These are phyloP conservation scores for Limanda limanda DNA, from an alignment of 2,113 vertebrate species.

Conservation along the genomic window DNA sequence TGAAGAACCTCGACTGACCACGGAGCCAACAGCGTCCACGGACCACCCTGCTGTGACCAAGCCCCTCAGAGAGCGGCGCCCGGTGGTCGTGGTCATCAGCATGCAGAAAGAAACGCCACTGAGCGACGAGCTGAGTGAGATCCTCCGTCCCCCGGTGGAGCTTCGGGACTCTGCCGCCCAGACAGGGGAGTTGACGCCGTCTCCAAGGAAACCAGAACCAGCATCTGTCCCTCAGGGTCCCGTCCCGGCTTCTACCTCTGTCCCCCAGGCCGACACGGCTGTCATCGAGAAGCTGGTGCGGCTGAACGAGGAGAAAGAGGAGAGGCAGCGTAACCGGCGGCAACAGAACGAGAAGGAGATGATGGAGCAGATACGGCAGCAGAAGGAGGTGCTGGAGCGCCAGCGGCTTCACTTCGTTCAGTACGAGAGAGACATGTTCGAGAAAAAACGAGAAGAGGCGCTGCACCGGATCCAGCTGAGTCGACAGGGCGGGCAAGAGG, in stretches of 20 bases:
- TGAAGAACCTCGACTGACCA: conserved; percentile 31
- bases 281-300: conserved; percentile 89
- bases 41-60: conserved; percentile 35
- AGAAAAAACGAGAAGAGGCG: conserved; percentile 84
- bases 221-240: neutral
- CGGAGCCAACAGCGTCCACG: conserved; percentile 6
- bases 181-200: conserved; percentile 40
- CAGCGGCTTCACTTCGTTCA: conserved; percentile 87
- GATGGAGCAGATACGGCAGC: conserved; percentile 96
- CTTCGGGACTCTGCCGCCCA: conserved; percentile 64
- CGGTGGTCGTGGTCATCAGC: conserved; percentile 84
- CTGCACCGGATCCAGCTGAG: conserved; percentile 84
- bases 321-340: conserved; percentile 89
- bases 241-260: conserved; percentile 22
- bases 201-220: conserved; percentile 23
- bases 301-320: conserved; percentile 91
- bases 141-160: conserved; percentile 44
- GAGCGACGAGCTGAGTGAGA: conserved; percentile 38
- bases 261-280: conserved; percentile 45
- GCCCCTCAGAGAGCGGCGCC: conserved; percentile 63
- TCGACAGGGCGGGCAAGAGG: conserved; percentile 62
- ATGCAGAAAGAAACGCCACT: conserved; percentile 81
- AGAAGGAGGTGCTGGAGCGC: conserved; percentile 90
- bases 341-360: conserved; percentile 93
- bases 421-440: conserved; percentile 80